Percentiles rank a stretch among this genome's conserved stretches.
These are phyloP conservation scores for Platysteira castanea DNA, from an alignment of 2,113 vertebrate genomes.

Conservation along the genomic window DNA sequence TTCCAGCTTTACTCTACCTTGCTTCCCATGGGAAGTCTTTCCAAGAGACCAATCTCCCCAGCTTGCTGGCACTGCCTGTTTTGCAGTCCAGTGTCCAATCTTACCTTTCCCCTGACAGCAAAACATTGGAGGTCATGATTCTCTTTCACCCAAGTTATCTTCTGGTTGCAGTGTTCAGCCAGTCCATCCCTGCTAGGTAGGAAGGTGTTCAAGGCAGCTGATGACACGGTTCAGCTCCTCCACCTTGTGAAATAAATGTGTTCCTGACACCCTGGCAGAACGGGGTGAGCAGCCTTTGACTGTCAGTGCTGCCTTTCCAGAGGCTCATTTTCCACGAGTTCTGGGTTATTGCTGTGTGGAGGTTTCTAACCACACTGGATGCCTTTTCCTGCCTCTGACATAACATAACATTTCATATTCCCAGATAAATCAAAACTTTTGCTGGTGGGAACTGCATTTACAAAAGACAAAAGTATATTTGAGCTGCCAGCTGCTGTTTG, in stretches of 20 bases:
- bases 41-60: background rate
- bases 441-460: background rate
- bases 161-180: background rate
- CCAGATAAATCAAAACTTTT: background rate
- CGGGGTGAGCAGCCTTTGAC: background rate
- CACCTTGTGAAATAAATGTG: background rate
- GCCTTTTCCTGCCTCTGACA: background rate
- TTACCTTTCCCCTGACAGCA: background rate
- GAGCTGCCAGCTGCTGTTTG: background rate
- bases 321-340: background rate
- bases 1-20: background rate
- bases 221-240: background rate
- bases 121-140: background rate
- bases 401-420: background rate
- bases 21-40: background rate
- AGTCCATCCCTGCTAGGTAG: background rate
- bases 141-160: background rate
- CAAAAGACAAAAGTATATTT: background rate
- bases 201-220: background rate
- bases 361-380: background rate
- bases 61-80: background rate
- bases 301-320: background rate
- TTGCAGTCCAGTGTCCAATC: background rate
- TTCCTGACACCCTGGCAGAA: background rate
- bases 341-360: background rate